Base-by-base conservation (phyloP, 2,797 vertebrate species). In the Selene dorsalis region DNA sequence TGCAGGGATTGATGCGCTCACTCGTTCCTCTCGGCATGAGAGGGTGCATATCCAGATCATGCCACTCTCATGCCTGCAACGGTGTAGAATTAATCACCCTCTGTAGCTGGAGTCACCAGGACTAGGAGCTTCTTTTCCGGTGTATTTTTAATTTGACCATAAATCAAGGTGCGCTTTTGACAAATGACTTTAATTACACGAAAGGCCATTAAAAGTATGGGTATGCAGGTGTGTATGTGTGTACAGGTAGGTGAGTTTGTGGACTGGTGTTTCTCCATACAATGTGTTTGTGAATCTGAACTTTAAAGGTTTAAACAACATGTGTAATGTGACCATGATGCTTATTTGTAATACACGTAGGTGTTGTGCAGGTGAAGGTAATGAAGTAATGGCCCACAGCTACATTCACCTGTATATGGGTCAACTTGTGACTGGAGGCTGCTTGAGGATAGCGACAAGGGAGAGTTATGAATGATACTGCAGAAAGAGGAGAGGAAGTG, bases 171-270 rank as follows among this genome's bases (percentile, higher is more conserved):
- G 90, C 77, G 91, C 93, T 91, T 95, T 93, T 98, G 96, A 97
- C 95, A 96, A 97, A 98, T 96, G 92, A 95, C 95, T 90, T 92
- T 96, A 97, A 97, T 98, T 97, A 98, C 93, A 93, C 93, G 72
- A 92, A 92, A 95, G 95, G 91, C 89, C 84, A 89, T 92, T 91
- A 89, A 76, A 73, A 55, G 53, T 63, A 59, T n/a, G 77, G 16
- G 30, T 72, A 68, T 87, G 75, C 73, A 70, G 24, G 64, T 77
- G 59, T 63, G 66, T 67, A 41, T 69, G 57, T 61, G 71, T 22
- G 64, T 26, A 57, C 2, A n/a, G 16, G 10, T 59, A 26, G 1
- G 6, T 48, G 55, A 28, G 55, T 55, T 63, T 4, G 65, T 55
- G 56, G 11, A 28, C 3, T 45, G 71, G 48, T 67, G 74, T 82